phyloP scores from a whole-genome alignment of 2,888 invertebrate genomes.

The Girardia tigrina region DNA sequence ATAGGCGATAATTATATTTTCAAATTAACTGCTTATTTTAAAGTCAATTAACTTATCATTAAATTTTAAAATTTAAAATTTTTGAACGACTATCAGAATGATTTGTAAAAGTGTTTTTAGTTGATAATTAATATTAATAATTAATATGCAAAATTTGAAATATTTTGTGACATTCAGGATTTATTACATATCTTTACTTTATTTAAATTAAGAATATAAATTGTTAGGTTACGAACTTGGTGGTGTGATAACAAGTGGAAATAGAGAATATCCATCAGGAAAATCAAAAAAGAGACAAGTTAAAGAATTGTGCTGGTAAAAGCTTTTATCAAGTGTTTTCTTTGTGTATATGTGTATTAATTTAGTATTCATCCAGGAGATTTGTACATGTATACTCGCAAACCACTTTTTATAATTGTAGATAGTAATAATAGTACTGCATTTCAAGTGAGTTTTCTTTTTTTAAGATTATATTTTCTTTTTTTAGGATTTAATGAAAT shows the following conservation, averaged over 20 bases:
- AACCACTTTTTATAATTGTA: constrained; percentile 78
- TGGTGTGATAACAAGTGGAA: constrained; percentile 1
- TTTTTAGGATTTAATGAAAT: too few species aligned
- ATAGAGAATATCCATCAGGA: neutral
- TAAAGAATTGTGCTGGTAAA: neutral
- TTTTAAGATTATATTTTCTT: constrained; percentile 36
- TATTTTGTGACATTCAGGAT: too few species aligned
- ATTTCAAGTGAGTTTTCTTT: constrained; percentile 43
- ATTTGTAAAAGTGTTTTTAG: too few species aligned
- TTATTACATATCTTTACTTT: too few species aligned
- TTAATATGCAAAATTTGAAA: too few species aligned
- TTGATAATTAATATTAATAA: too few species aligned
- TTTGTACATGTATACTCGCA: constrained; percentile 74
- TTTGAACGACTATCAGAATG: too few species aligned
- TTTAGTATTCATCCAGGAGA: constrained; percentile 71
- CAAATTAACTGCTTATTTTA: too few species aligned
- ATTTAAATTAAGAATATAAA: too few species aligned
- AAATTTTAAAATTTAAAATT: too few species aligned
- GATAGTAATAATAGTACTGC: constrained; percentile 87
- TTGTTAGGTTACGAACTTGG: neutral
- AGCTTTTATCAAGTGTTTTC: neutral
- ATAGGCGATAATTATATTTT: too few species aligned
- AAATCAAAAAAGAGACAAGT: constrained; percentile 13
- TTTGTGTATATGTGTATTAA: constrained; percentile 26
- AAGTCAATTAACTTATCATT: too few species aligned